Percentiles rank a stretch among this genome's conserved stretches.
phyloP scores from a whole-genome alignment of 2,797 vertebrate species.

The Mergus octosetaceus region DNA sequence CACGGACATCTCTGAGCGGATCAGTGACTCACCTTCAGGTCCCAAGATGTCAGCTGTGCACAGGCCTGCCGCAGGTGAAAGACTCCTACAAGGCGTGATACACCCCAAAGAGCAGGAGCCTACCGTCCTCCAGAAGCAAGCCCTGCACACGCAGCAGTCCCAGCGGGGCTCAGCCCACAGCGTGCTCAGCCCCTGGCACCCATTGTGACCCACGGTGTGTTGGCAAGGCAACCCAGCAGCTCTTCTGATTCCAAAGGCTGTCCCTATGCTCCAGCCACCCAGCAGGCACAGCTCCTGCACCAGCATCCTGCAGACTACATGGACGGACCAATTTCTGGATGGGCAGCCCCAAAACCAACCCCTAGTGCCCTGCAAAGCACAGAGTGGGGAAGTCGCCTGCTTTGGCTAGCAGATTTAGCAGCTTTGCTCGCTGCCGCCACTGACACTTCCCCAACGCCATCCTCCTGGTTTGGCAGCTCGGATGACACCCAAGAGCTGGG shows the following conservation, averaged over 20 bases:
- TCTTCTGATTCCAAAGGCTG: neutral
- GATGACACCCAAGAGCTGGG: neutral
- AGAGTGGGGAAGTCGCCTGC: neutral
- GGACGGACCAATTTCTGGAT: fast-evolving
- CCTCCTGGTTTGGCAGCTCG: neutral
- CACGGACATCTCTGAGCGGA: neutral
- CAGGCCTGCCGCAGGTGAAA: neutral
- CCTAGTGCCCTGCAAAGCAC: neutral
- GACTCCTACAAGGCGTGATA: fast-evolving
- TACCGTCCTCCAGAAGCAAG: neutral
- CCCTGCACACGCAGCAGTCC: neutral
- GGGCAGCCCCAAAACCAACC: neutral
- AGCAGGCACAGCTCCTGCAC: neutral
- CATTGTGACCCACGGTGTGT: fast-evolving
- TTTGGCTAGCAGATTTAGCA: neutral
- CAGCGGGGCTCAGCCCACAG: neutral
- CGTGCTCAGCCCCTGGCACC: fast-evolving
- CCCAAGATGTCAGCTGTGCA: neutral
- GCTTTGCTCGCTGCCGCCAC: fast-evolving
- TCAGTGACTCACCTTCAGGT: neutral
- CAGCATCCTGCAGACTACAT: neutral
- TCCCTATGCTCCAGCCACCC: neutral
- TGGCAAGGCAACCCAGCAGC: neutral
- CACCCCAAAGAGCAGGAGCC: neutral
- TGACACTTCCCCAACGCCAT: fast-evolving